Conservation (phyloP, 2,888 invertebrate species). For the Belgica antarctica region DNA sequence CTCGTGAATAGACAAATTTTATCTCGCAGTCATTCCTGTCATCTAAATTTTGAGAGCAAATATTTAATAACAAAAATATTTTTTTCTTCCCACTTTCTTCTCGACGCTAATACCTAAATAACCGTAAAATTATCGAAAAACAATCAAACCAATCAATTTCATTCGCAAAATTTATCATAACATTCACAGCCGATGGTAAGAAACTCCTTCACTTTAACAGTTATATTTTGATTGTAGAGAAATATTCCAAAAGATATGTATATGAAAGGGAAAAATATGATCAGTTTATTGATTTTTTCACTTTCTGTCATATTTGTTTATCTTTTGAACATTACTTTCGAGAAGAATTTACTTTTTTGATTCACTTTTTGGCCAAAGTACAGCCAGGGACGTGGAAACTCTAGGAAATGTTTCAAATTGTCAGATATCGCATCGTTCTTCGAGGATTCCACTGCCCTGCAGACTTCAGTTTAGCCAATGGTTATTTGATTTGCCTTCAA, state of each 20-base stretch:
- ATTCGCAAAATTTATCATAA: background rate
- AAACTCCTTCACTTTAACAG: constrained; percentile 34
- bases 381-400: too few relatives aligned
- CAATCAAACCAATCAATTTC: background rate
- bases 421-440: too few relatives aligned
- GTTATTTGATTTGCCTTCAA: too few relatives aligned
- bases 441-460: too few relatives aligned
- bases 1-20: background rate
- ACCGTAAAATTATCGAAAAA: background rate
- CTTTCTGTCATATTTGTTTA: constrained; percentile 7
- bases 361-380: too few relatives aligned
- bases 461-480: too few relatives aligned
- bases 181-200: constrained; percentile 43
- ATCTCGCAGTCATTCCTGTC: constrained; percentile 5
- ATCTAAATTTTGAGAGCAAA: background rate
- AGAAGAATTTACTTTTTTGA: background rate
- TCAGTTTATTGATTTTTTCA: constrained; percentile 1
- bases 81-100: constrained; percentile 26
- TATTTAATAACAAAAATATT: constrained; percentile 24
- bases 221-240: constrained; percentile 28
- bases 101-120: constrained; percentile 4
- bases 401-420: too few relatives aligned
- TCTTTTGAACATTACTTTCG: constrained; percentile 6
- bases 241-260: background rate
- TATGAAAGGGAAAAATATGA: background rate